These are phyloP conservation scores for Calidris pygmaea DNA, from an alignment of 2,113 vertebrate genomes.

Conservation along the genomic window DNA sequence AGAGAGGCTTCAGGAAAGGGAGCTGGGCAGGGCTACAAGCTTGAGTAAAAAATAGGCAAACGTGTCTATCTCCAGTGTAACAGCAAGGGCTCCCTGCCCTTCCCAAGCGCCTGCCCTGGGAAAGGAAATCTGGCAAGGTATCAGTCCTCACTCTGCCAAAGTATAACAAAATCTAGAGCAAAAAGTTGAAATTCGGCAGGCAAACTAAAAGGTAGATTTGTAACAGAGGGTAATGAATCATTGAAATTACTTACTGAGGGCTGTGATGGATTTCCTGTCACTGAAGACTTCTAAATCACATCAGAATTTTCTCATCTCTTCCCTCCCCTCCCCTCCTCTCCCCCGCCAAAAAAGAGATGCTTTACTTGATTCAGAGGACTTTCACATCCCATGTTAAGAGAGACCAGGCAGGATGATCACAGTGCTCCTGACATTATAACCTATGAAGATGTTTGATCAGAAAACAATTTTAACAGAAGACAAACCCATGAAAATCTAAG, in stretches of 20 bases:
- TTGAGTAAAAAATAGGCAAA: not conserved
- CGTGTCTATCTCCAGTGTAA: not conserved
- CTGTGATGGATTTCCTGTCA: not conserved
- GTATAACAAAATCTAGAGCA: not conserved
- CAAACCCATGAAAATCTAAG: not conserved
- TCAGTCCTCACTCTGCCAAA: not conserved
- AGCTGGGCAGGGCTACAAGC: not conserved
- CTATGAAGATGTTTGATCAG: not conserved
- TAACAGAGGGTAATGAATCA: not conserved
- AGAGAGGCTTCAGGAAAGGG: not conserved
- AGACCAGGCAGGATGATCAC: not conserved
- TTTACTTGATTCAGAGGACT: not conserved
- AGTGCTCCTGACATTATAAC: not conserved
- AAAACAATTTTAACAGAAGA: not conserved
- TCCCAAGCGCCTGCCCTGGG: not conserved
- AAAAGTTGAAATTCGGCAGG: not conserved
- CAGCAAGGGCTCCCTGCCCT: not conserved
- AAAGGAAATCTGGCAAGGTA: not conserved
- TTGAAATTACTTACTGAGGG: not conserved
- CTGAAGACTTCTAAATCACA: not conserved
- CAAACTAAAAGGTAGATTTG: not conserved
- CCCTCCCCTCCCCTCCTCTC: not conserved
- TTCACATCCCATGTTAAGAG: not conserved
- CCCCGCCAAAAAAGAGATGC: fast-evolving
- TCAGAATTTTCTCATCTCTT: not conserved